Conservation (phyloP, 2,888 invertebrate species). For the Coelinius sp. region DNA sequence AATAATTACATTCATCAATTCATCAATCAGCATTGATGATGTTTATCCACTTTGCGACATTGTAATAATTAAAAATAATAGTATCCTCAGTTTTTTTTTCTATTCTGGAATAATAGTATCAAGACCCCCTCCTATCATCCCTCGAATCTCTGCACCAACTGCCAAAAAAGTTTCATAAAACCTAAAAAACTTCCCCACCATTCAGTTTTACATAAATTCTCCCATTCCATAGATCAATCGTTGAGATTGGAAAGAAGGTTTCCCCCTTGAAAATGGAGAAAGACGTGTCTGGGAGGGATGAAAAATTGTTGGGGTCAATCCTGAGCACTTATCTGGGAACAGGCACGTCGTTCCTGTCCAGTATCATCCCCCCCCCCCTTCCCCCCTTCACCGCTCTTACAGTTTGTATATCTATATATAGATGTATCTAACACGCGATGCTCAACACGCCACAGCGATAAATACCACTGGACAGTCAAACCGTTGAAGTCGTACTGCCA, state of each 20-base stretch:
- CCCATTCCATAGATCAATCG: neutral
- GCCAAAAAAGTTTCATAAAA: slow-evolving; percentile 8
- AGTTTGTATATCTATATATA: slow-evolving; percentile 20
- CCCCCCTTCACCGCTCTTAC: neutral
- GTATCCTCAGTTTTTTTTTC: no score
- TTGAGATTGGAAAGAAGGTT: slow-evolving; percentile 25
- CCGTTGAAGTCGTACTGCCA: slow-evolving; percentile 14
- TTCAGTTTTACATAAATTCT: neutral
- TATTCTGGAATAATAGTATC: no score
- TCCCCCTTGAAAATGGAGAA: neutral
- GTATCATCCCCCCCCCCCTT: slow-evolving; percentile 11
- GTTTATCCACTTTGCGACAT: no score
- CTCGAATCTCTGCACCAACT: slow-evolving; percentile 19
- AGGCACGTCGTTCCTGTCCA: slow-evolving; percentile 24
- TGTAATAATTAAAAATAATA: no score
- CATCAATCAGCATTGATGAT: no score
- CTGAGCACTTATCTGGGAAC: slow-evolving; percentile 29
- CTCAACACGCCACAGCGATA: slow-evolving; percentile 35
- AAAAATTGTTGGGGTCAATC: slow-evolving; percentile 29
- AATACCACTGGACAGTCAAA: slow-evolving; percentile 29
- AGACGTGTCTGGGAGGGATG: slow-evolving; percentile 19
- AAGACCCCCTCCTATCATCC: neutral
- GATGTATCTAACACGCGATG: slow-evolving; percentile 10
- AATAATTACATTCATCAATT: neutral
- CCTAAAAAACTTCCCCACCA: neutral